Percentiles rank a stretch among this genome's conserved stretches.
phyloP scores from a whole-genome alignment of 37 sponge, comb jelly and placozoan genomes.

The Cliona cf. orientalis region DNA sequence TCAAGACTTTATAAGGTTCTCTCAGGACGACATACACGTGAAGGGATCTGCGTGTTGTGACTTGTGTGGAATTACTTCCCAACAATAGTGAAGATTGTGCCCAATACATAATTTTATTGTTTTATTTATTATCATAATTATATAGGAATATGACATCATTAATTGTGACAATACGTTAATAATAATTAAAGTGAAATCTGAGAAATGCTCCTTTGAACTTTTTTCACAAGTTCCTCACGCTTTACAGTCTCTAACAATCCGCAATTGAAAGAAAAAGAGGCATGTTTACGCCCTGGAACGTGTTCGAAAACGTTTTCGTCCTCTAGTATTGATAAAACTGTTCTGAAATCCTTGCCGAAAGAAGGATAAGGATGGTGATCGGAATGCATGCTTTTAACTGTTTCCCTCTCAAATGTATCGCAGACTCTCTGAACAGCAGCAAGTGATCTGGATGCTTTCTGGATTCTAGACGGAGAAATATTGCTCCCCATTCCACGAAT shows the following conservation, averaged over 20 bases:
- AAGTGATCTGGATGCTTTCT: slow-evolving; percentile 23
- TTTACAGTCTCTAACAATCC: slow-evolving; percentile 14
- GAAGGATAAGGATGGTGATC: slow-evolving; percentile 5
- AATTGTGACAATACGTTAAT: no score
- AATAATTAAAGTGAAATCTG: neutral
- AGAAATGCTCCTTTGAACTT: slow-evolving; percentile 21
- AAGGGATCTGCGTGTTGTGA: neutral
- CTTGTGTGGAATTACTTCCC: neutral
- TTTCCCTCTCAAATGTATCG: slow-evolving; percentile 13
- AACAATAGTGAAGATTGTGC: no score
- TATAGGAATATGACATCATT: no score
- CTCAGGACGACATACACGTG: neutral
- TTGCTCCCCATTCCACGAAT: slow-evolving; percentile 14
- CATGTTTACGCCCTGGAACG: slow-evolving; percentile 6
- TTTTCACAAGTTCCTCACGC: neutral
- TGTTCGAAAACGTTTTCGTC: slow-evolving; percentile 13
- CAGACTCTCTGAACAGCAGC: slow-evolving; percentile 13
- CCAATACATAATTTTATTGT: no score
- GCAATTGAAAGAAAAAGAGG: slow-evolving; percentile 1
- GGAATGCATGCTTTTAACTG: neutral
- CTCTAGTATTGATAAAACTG: neutral
- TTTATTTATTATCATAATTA: no score
- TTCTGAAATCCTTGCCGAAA: slow-evolving; percentile 20
- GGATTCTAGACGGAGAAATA: slow-evolving; percentile 10
- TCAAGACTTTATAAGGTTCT: slow-evolving; percentile 1